phyloP scores from a whole-genome alignment of 2,888 invertebrate species.

The Eupithecia pulchellata region DNA sequence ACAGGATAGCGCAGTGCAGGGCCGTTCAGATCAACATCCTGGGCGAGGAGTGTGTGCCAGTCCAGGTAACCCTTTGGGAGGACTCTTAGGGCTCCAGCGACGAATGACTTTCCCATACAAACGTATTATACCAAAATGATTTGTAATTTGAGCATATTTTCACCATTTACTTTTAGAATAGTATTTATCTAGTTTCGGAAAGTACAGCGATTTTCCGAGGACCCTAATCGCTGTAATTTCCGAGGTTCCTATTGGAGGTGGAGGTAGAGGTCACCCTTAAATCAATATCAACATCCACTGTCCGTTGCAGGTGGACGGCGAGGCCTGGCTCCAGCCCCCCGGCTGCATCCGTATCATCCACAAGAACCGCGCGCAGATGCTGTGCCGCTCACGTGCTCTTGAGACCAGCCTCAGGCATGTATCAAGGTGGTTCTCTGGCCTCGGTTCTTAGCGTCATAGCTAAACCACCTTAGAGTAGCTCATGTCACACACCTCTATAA shows the following conservation, averaged over 20 bases:
- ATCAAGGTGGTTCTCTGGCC: constrained; percentile 43
- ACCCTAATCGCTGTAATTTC: no score
- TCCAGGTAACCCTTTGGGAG: constrained; percentile 81
- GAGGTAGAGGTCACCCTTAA: no score
- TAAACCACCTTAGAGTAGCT: constrained; percentile 33
- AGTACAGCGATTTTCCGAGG: no score
- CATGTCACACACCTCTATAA: background rate
- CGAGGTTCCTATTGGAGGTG: no score
- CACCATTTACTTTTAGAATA: no score
- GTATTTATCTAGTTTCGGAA: no score
- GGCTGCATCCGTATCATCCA: constrained; percentile 98
- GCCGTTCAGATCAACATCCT: constrained; percentile 98
- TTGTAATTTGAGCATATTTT: no score
- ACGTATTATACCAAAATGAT: no score
- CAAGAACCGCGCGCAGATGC: constrained; percentile 98
- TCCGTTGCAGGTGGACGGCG: constrained; percentile 91
- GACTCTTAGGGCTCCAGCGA: no score
- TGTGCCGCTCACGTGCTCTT: constrained; percentile 95
- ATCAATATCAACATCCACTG: background rate
- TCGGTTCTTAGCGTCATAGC: constrained; percentile 41
- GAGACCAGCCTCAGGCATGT: constrained; percentile 92
- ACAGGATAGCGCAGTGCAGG: constrained; percentile 98
- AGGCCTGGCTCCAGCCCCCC: constrained; percentile 99
- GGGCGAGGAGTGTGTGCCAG: constrained; percentile 96
- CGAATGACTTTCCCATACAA: no score